Evolutionary conservation across 1,140 invertebrate species (phyloP), one percentile per base, ranked within the genome.

Genomic region (Bombus difficillimus): DNA sequence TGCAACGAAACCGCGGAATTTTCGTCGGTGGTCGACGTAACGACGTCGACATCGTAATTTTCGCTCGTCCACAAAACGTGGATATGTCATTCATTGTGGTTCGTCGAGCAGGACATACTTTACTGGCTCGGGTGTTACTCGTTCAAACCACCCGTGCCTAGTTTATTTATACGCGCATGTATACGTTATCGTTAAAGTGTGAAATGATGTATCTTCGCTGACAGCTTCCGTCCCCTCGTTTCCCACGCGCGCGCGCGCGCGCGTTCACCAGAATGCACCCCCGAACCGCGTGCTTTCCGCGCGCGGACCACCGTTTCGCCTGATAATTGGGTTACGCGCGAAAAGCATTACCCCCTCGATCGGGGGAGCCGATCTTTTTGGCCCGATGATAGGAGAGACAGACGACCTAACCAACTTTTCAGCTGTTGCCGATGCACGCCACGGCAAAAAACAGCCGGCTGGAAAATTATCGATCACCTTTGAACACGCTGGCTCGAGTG

Each of bases 111-210:
- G 28, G 34, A 73, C 37, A 53, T 28, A 83, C 80, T 82, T 66
- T 39, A 82, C n/a, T 39, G 28, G 80, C 59, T 62, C 62, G 15
- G 41, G n/a, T 34, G 62, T 57, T 69, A 79, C 82, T 84, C 82
- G 74, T 84, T 79, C 82, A 84, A 84, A 84, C 75, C 81, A 79
- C 37, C 66, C 75, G 47, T 47, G 82, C 47, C 43, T 78, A 41
- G 82, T 83, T 83, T 83, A 83, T 83, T 83, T 83, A 83, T 69
- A 78, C 64, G 34, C 34, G 82, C 47, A 47, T 71, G 74, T 84
- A 68, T 85, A 85, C 68, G 83, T 85, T 84, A 85, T 85, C 83
- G 75, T 84, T 84, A 84, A 84, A 79, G 75, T 84, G 82, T 78
- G 83, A 85, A 85, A 85, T 85, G 83, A 85, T 85, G 83, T 80